A percentile compares a stretch with the other conserved stretches of the same genome.
Evolutionary conservation across 2,888 invertebrate genomes (phyloP).

Genomic region (Meteorus cinctellus): DNA sequence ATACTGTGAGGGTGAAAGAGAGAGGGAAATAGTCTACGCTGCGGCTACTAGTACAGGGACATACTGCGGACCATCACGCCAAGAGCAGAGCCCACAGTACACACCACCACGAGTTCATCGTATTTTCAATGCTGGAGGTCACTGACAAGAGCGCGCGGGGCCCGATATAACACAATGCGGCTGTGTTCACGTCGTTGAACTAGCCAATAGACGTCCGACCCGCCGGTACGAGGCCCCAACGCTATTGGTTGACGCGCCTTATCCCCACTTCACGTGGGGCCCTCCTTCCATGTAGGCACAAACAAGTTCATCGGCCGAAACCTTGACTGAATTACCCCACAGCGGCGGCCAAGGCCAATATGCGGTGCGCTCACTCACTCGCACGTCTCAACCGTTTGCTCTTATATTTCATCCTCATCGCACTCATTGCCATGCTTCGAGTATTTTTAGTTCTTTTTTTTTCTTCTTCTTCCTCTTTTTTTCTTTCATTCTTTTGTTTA

Average conservation of each 20-base stretch:
- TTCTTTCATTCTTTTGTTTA: slow-evolving; percentile 29
- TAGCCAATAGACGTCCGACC: slow-evolving; percentile 64
- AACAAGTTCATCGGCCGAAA: slow-evolving; percentile 86
- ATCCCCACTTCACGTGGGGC: slow-evolving; percentile 58
- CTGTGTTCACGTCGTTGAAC: slow-evolving; percentile 70
- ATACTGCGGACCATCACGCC: slow-evolving; percentile 35
- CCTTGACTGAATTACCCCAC: slow-evolving; percentile 89
- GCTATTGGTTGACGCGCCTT: slow-evolving; percentile 43
- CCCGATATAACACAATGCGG: slow-evolving; percentile 69
- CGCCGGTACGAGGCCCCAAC: slow-evolving; percentile 51
- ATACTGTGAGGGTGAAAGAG: neutral
- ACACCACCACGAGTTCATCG: slow-evolving; percentile 79
- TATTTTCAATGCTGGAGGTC: slow-evolving; percentile 88
- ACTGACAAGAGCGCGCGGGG: slow-evolving; percentile 80
- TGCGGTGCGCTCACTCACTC: slow-evolving; percentile 69
- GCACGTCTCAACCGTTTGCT: slow-evolving; percentile 51
- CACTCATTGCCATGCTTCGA: slow-evolving; percentile 25
- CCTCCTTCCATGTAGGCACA: slow-evolving; percentile 55
- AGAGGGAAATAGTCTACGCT: slow-evolving; percentile 70
- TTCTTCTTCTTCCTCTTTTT: slow-evolving; percentile 27
- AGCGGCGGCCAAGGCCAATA: slow-evolving; percentile 80
- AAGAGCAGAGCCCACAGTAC: slow-evolving; percentile 48
- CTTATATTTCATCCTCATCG: slow-evolving; percentile 45
- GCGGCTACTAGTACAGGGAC: slow-evolving; percentile 75
- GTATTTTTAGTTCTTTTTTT: slow-evolving; percentile 34